Base-by-base conservation (phyloP, 1,140 invertebrate species). In the Anoplophora glabripennis region DNA sequence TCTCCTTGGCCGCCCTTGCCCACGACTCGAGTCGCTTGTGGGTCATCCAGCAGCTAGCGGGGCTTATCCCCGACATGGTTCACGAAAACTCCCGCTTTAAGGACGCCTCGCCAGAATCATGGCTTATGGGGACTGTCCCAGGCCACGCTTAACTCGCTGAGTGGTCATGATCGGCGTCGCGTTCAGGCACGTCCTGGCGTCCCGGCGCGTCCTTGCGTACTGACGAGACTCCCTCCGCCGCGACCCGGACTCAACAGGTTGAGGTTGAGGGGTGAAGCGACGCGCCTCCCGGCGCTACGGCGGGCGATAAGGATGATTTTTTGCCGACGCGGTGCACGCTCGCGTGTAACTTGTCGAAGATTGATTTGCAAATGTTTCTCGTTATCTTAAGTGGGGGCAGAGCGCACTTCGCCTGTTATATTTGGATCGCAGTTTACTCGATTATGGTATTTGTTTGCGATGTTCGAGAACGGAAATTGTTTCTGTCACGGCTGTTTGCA, bases 11-110 rank as follows among this genome's bases (percentile, higher is more conserved):
- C 10, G 85, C 83, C 47, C 82, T 77, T 1, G 86, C 85, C 85
- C 86, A 87, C n/a, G 84, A 85, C 71, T 86, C 85, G 9, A 87
- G 77, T 49, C 84, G 76, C 67, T 86, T 86, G 71, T 87, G 85
- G 1, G 85, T 83, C 41, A 85, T 80, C 84, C 86, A 87, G 62
- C 84, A 84, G 58, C 84, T 81, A 17, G 85, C 83, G 15, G 85
- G 85, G 59, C 85, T 84, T 54, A 86, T 73, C 47, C 83, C 84
- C 70, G 83, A 85, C 84, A 85, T 85, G 7, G 45, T 62, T 59
- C 34, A 5, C 21, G 21, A 28, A 28, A 28, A 28, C 3, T 28
- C 21, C 21, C 3, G 21, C 21, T 28, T 28, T 5, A 28, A 28
- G 21, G 5, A n/a, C 17, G 40, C 40, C 11, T 44, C 2, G 12